These are phyloP conservation scores for Callopanchax toddi DNA, from an alignment of 2,113 vertebrate genomes.

Conservation along the genomic window DNA sequence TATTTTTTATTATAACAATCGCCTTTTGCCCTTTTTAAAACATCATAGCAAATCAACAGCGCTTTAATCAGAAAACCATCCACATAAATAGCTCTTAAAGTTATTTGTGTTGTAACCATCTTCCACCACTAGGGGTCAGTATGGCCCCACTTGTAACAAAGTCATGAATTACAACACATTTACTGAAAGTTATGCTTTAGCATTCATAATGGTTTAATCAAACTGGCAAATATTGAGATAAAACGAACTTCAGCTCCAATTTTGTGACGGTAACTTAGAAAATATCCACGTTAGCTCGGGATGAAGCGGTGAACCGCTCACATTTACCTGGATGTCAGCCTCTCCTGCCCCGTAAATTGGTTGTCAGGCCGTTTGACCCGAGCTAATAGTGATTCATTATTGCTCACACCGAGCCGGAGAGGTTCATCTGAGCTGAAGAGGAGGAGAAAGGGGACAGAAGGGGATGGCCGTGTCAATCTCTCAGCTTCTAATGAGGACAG, in stretches of 20 bases:
- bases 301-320: slow-evolving; percentile 18
- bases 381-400: slow-evolving; percentile 72
- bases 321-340: slow-evolving; percentile 44
- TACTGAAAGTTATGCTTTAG: neutral
- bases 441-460: neutral
- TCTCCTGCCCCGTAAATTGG: slow-evolving; percentile 51
- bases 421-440: slow-evolving; percentile 27
- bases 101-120: neutral
- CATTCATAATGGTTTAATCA: slow-evolving; percentile 7
- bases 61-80: too few species aligned
- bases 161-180: neutral
- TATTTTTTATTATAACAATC: neutral
- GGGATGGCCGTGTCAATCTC: slow-evolving; percentile 46
- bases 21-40: too few species aligned
- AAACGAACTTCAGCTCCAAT: slow-evolving; percentile 6
- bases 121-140: slow-evolving; percentile 65
- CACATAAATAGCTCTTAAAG: too few species aligned
- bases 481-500: slow-evolving; percentile 62
- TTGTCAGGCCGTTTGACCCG: slow-evolving; percentile 61
- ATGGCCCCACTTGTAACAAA: slow-evolving; percentile 20
- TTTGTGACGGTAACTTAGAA: slow-evolving; percentile 7
- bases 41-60: too few species aligned
- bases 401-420: slow-evolving; percentile 38
- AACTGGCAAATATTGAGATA: slow-evolving; percentile 13
- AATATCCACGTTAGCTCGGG: neutral